Evolutionary conservation across 2,113 vertebrate species (phyloP).

Genomic region (Oceanodroma tethys): DNA sequence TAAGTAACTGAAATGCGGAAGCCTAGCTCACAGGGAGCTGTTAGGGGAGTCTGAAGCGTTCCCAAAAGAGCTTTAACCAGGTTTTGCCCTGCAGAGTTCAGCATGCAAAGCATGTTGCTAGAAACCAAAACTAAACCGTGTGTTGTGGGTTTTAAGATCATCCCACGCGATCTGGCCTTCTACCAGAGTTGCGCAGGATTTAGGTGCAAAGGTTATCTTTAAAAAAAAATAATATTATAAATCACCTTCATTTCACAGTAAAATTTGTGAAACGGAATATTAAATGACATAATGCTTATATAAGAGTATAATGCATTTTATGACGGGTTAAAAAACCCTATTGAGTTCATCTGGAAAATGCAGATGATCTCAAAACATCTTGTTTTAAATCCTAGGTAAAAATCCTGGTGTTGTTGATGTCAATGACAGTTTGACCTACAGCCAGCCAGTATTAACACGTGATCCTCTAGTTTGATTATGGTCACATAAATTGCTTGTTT

Average conservation of each 20-base stretch:
- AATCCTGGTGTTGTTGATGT: background rate
- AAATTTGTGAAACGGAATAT: background rate
- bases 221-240: background rate
- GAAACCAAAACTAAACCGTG: background rate
- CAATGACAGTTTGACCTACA: background rate
- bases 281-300: background rate
- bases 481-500: background rate
- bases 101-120: background rate
- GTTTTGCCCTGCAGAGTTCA: background rate
- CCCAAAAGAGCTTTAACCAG: background rate
- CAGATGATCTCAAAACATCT: background rate
- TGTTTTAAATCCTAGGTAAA: background rate
- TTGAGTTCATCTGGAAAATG: background rate
- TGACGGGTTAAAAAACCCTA: background rate
- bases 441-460: background rate
- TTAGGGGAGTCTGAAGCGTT: background rate
- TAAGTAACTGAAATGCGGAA: background rate
- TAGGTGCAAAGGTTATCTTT: background rate
- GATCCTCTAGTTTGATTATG: background rate
- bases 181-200: conserved; percentile 1
- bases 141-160: background rate
- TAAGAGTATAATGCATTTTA: background rate
- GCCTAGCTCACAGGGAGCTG: background rate
- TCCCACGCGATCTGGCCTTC: background rate
- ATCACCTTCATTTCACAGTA: background rate